phyloP scores from a whole-genome alignment of 1,140 invertebrate genomes.

The Drosophila tani region DNA sequence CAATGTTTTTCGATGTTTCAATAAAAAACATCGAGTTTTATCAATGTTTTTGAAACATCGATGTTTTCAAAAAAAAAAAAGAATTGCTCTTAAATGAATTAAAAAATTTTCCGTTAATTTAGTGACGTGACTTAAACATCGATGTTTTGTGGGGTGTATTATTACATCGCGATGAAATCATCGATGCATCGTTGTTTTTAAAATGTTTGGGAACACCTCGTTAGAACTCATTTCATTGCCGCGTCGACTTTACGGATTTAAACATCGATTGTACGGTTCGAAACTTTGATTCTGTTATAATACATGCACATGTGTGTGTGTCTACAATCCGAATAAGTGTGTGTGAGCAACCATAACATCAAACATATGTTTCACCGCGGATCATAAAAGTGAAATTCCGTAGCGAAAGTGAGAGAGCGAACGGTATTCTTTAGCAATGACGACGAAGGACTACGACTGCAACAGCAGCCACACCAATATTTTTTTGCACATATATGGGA shows the following conservation, averaged over 20 bases:
- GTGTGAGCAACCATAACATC: not conserved
- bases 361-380: slow-evolving; percentile 23
- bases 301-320: not conserved
- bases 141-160: too few species aligned
- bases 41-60: too few species aligned
- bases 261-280: not conserved
- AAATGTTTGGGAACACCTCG: too few species aligned
- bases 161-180: too few species aligned
- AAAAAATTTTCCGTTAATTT: too few species aligned
- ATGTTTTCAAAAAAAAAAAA: too few species aligned
- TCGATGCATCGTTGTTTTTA: too few species aligned
- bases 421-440: slow-evolving; percentile 24
- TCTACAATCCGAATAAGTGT: not conserved
- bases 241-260: not conserved
- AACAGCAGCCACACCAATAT: slow-evolving; percentile 29
- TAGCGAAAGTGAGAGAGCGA: not conserved
- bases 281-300: not conserved
- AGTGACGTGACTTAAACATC: too few species aligned
- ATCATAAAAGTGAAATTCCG: slow-evolving; percentile 34
- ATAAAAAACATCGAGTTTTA: too few species aligned
- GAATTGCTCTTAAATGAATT: too few species aligned
- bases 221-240: too few species aligned
- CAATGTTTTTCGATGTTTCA: too few species aligned
- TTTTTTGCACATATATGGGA: slow-evolving; percentile 44
- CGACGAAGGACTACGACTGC: slow-evolving; percentile 9